Percentiles rank a stretch among this genome's conserved stretches.
Evolutionary conservation across 2,797 vertebrate species (phyloP).

Genomic region (Coregonus sp.): DNA sequence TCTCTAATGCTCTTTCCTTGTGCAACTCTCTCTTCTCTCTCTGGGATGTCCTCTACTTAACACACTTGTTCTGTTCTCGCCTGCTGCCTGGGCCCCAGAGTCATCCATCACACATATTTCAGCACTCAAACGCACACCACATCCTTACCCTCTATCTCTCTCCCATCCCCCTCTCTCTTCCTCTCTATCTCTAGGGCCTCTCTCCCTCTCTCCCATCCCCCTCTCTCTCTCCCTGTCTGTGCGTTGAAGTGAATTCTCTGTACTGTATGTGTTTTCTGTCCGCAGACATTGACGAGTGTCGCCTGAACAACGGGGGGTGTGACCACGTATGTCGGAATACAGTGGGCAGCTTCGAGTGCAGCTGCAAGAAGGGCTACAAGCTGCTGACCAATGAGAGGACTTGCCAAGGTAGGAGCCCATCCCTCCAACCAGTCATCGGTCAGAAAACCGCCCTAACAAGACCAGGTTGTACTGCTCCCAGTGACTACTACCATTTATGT

Average conservation of each 20-base stretch:
- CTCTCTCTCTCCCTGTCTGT: constrained; percentile 2
- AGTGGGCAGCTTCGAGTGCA: constrained; percentile 97
- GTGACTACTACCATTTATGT: neutral
- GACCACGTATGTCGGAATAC: constrained; percentile 97
- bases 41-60: constrained; percentile 5
- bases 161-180: neutral
- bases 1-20: constrained; percentile 17
- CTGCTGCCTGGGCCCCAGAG: neutral
- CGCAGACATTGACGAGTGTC: constrained; percentile 94
- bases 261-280: constrained; percentile 8
- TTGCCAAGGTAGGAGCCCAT: constrained; percentile 85
- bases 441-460: neutral
- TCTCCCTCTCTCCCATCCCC: neutral
- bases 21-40: neutral
- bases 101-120: neutral
- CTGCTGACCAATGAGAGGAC: constrained; percentile 96
- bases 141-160: neutral
- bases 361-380: constrained; percentile 98
- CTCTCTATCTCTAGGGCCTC: no score
- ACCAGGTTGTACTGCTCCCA: neutral
- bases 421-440: neutral
- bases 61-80: neutral
- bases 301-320: constrained; percentile 92
- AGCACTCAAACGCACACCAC: neutral
- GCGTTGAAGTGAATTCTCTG: neutral